phyloP scores from a whole-genome alignment of 2,888 invertebrate genomes.

The Tanytarsus gracilentus region DNA sequence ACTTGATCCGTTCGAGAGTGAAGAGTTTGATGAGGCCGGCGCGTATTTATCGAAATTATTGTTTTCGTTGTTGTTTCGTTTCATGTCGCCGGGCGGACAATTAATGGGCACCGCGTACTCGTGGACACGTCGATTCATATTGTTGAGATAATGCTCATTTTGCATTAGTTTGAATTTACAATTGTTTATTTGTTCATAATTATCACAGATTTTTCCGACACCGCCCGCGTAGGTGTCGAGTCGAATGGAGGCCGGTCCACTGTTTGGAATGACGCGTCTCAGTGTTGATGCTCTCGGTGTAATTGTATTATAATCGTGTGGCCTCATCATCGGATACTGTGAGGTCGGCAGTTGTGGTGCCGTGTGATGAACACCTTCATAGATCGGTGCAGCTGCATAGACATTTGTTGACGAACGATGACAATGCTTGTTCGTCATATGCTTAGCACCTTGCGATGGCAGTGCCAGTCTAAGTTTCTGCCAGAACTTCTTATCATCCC shows the following conservation, averaged over 20 bases:
- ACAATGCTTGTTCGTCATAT: slow-evolving; percentile 30
- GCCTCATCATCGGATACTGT: slow-evolving; percentile 35
- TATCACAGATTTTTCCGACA: slow-evolving; percentile 30
- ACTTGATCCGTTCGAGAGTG: slow-evolving; percentile 26
- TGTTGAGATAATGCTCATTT: slow-evolving; percentile 35
- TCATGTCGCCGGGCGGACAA: slow-evolving; percentile 31
- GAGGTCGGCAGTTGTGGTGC: slow-evolving; percentile 40
- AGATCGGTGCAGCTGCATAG: slow-evolving; percentile 52
- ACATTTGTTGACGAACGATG: slow-evolving; percentile 55
- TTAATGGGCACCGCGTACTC: slow-evolving; percentile 42
- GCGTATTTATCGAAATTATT: slow-evolving; percentile 26
- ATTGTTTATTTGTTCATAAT: slow-evolving; percentile 30
- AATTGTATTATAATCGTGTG: slow-evolving; percentile 29
- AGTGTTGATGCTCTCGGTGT: slow-evolving; percentile 22
- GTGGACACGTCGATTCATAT: slow-evolving; percentile 31
- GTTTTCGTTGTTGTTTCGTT: slow-evolving; percentile 7
- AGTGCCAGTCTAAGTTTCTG: slow-evolving; percentile 86
- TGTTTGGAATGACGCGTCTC: slow-evolving; percentile 32
- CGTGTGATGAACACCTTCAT: slow-evolving; percentile 42
- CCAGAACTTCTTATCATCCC: slow-evolving; percentile 95
- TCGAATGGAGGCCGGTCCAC: slow-evolving; percentile 31
- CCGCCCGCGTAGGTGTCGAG: slow-evolving; percentile 33
- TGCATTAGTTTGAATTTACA: slow-evolving; percentile 33
- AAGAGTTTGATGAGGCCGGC: slow-evolving; percentile 20
- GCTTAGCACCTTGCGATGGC: slow-evolving; percentile 45